These are phyloP conservation scores for Gymnocheta viridis DNA, from an alignment of 2,888 invertebrate genomes.

Conservation along the genomic window DNA sequence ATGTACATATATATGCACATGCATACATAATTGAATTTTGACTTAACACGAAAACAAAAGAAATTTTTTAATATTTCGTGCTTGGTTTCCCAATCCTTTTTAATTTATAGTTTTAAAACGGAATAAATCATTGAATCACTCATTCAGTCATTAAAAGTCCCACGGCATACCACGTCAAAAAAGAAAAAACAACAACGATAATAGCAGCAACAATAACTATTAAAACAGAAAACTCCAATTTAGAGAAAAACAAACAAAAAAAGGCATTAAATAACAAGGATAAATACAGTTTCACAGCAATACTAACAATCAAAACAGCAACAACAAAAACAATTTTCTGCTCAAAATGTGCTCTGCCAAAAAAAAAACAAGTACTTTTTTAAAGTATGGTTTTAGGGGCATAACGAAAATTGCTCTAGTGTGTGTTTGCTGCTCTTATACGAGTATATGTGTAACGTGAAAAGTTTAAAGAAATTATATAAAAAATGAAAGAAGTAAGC, in stretches of 20 bases:
- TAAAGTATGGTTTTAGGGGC: constrained; percentile 58
- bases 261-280: constrained; percentile 23
- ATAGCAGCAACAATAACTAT: not conserved
- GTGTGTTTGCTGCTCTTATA: not conserved
- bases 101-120: constrained; percentile 41
- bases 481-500: constrained; percentile 13
- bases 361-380: constrained; percentile 29
- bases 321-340: constrained; percentile 27
- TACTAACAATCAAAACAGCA: not conserved
- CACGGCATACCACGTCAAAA: constrained; percentile 26
- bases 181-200: not conserved
- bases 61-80: constrained; percentile 25
- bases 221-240: constrained; percentile 4
- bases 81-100: constrained; percentile 35
- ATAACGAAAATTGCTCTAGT: not conserved
- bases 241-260: constrained; percentile 6
- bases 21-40: not conserved
- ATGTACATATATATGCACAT: not conserved
- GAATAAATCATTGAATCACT: constrained; percentile 47
- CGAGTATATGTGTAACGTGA: not conserved
- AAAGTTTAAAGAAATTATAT: constrained; percentile 20
- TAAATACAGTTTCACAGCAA: constrained; percentile 13
- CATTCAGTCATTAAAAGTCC: constrained; percentile 56
- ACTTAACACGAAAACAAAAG: not conserved
- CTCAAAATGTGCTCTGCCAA: constrained; percentile 23